Base-by-base conservation (phyloP, 2,113 vertebrate genomes). In the Psittacara wagleri region DNA sequence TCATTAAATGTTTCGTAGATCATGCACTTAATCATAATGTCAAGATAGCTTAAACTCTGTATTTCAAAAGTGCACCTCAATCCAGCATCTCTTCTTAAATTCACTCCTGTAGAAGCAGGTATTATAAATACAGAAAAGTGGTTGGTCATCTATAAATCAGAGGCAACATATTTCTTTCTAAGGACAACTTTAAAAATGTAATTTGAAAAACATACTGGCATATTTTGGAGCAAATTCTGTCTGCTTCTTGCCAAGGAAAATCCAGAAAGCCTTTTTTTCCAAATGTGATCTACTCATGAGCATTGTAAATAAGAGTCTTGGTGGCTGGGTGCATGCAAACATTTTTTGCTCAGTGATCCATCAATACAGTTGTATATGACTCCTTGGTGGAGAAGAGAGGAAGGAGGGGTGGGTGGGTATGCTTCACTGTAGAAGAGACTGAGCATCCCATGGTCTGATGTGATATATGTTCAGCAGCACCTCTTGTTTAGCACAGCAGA, bases 291-390 rank as follows among this genome's bases (percentile, higher is more conserved):
- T 81, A 5, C 52, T 72, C 4, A 13, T 1, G 2, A 90, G 29
- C 37, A 39, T 10, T 28, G 7, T 28, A 66, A 76, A 15, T 70
- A 62, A 41, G 48, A 67, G 9, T 39, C n/a, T 69, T 33, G 15
- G 66, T 86, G 77, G 4, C 33, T 82, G 14, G 27, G 28, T 61
- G 31, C 67, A 31, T 0, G 1, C 54, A 37, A 57, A 24, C 17
- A 9, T 11, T n/a, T 2, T 43, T 55, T 46, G 8, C 28, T 82
- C n/a, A 23, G 29, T 59, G 46, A 33, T 25, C 41, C 0, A 0
- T 28, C 61, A 29, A 9, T 66, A 33, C 7, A 81, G 31, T 5
- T 55, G 57, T 43, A 23, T 43, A 33, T 44, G 61, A 54, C 44
- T 92, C 33, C 48, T 67, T 0, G 0, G 23, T 11, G 33, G 27